phyloP scores from a whole-genome alignment of 2,888 invertebrate genomes.

The Marronus borbonicus region DNA sequence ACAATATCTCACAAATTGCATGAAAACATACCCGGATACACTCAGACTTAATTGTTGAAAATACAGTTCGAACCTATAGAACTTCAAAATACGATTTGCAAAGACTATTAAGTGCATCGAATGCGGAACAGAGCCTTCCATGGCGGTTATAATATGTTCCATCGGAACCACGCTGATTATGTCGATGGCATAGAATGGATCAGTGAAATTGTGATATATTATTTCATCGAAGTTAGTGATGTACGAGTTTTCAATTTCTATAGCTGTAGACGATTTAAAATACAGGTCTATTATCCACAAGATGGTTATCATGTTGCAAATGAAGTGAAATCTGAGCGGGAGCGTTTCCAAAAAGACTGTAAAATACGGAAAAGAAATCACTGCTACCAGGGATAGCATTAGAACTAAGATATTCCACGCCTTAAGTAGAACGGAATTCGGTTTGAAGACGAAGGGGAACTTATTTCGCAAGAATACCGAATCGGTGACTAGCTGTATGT shows the following conservation, averaged over 20 bases:
- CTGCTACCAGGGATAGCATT: constrained; percentile 40
- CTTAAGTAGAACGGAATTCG: constrained; percentile 56
- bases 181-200: constrained; percentile 54
- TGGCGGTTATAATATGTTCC: constrained; percentile 50
- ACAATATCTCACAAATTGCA: constrained; percentile 25
- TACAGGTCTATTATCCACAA: constrained; percentile 58
- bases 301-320: constrained; percentile 46
- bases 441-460: constrained; percentile 60
- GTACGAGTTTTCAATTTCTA: constrained; percentile 53
- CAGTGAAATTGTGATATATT: constrained; percentile 42
- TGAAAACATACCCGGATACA: constrained; percentile 11
- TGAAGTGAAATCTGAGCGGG: neutral
- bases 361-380: constrained; percentile 55
- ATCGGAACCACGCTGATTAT: constrained; percentile 55
- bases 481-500: constrained; percentile 54
- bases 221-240: constrained; percentile 52
- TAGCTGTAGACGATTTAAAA: constrained; percentile 57
- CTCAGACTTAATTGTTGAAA: constrained; percentile 22
- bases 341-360: constrained; percentile 47
- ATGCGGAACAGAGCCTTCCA: constrained; percentile 42
- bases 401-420: constrained; percentile 56
- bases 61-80: constrained; percentile 53
- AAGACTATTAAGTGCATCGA: constrained; percentile 47
- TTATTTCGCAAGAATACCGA: constrained; percentile 56
- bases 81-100: constrained; percentile 55